A percentile compares a stretch with the other conserved stretches of the same genome.
Conservation (phyloP, 2,888 invertebrate species). For the Phengaris alcon region DNA sequence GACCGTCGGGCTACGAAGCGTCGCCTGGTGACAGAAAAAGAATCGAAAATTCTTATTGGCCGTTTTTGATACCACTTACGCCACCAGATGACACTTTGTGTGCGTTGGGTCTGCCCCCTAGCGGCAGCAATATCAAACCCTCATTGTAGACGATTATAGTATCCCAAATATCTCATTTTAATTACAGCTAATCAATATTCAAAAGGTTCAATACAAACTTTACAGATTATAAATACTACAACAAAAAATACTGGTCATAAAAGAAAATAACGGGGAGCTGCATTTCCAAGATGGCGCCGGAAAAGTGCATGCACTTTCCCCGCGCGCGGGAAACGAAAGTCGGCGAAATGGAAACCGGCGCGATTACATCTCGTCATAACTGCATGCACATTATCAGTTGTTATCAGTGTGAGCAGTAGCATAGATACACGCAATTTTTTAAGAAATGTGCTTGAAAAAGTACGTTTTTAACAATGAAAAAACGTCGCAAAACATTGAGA, state of each 20-base stretch:
- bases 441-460: not conserved
- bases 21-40: no score
- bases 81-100: no score
- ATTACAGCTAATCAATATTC: no score
- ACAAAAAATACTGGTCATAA: not conserved
- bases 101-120: no score
- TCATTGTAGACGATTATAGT: no score
- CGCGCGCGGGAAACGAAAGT: constrained; percentile 75
- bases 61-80: no score
- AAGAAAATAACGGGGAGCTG: constrained; percentile 8
- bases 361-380: constrained; percentile 59
- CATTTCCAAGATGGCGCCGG: constrained; percentile 70
- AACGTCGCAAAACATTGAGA: not conserved
- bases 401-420: not conserved
- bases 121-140: no score
- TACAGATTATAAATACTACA: not conserved
- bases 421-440: not conserved
- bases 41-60: no score
- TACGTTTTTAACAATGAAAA: no score
- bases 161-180: no score
- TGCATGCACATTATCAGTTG: constrained; percentile 22
- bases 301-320: constrained; percentile 77
- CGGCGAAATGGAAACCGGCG: constrained; percentile 73
- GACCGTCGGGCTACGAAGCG: no score
- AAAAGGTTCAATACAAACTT: not conserved